Evolutionary conservation across 1,140 invertebrate genomes (phyloP).

Genomic region (Zaprionus vittiger): DNA sequence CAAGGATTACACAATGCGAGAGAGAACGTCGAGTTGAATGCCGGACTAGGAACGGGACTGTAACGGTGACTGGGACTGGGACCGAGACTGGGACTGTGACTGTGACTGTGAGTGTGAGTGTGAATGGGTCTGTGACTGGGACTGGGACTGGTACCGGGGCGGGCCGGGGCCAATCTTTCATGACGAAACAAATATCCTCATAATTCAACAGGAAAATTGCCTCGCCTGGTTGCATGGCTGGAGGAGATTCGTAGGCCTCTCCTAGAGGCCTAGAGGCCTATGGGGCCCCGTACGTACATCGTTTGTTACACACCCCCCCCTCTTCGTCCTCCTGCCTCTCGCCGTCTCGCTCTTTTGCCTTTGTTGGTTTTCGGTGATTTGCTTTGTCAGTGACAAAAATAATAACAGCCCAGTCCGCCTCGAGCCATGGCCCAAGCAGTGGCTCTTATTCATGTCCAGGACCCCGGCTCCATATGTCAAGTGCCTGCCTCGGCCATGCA

Average conservation of each 20-base stretch:
- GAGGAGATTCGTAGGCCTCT: conserved; percentile 28
- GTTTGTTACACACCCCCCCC: conserved; percentile 59
- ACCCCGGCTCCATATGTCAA: conserved; percentile 70
- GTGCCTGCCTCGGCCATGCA: conserved; percentile 49
- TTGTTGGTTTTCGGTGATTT: conserved; percentile 82
- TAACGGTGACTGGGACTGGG: background rate
- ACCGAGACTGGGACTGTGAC: conserved; percentile 13
- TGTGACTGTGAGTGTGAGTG: background rate
- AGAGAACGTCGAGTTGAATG: conserved; percentile 19
- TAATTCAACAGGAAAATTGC: conserved; percentile 83
- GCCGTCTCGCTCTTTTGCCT: conserved; percentile 35
- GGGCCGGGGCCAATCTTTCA: conserved; percentile 76
- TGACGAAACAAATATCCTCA: conserved; percentile 83
- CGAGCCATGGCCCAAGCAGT: conserved; percentile 57
- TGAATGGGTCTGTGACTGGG: conserved; percentile 5
- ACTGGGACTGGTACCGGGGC: conserved; percentile 30
- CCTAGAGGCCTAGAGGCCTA: conserved; percentile 38
- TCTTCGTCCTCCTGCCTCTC: background rate
- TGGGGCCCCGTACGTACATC: conserved; percentile 36
- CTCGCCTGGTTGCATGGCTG: conserved; percentile 34
- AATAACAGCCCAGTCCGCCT: conserved; percentile 70
- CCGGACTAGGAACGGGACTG: conserved; percentile 4
- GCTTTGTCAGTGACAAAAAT: conserved; percentile 82
- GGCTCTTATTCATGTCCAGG: conserved; percentile 37
- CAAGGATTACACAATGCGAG: conserved; percentile 68